phyloP scores from a whole-genome alignment of 2,797 vertebrate species.

The Mionectes olivaceus region DNA sequence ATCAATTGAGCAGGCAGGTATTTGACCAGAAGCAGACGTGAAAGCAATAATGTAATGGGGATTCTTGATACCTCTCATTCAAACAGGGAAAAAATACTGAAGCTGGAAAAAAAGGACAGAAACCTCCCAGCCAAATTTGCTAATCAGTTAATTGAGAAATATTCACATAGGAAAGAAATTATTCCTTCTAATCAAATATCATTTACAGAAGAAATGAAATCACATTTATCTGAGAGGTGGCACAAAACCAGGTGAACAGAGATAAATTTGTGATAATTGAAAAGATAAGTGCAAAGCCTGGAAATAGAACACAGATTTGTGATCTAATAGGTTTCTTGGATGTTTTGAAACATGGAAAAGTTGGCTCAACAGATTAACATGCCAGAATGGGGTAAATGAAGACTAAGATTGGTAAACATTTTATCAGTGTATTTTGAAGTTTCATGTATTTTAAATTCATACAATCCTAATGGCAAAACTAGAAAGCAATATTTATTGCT shows the following conservation, averaged over 20 bases:
- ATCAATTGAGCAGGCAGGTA: neutral
- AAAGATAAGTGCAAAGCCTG: neutral
- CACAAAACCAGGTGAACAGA: neutral
- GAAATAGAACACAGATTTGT: neutral
- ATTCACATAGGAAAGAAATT: neutral
- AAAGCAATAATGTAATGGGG: neutral
- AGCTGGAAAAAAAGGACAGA: neutral
- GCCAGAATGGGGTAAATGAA: neutral
- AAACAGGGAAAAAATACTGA: neutral
- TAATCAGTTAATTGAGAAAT: conserved; percentile 28
- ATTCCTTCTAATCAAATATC: neutral
- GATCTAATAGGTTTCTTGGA: neutral
- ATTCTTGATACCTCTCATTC: neutral
- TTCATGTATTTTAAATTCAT: neutral
- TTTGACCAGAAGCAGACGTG: neutral
- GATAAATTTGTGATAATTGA: neutral
- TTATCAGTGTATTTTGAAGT: neutral
- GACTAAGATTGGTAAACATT: neutral
- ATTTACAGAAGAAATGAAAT: conserved; percentile 18
- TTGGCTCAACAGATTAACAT: neutral
- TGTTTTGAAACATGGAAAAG: neutral
- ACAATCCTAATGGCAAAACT: neutral
- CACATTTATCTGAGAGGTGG: neutral
- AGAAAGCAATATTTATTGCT: neutral
- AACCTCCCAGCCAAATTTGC: neutral